These are phyloP conservation scores for Heliconius cydno DNA, from an alignment of 2,888 invertebrate species.

Conservation along the genomic window DNA sequence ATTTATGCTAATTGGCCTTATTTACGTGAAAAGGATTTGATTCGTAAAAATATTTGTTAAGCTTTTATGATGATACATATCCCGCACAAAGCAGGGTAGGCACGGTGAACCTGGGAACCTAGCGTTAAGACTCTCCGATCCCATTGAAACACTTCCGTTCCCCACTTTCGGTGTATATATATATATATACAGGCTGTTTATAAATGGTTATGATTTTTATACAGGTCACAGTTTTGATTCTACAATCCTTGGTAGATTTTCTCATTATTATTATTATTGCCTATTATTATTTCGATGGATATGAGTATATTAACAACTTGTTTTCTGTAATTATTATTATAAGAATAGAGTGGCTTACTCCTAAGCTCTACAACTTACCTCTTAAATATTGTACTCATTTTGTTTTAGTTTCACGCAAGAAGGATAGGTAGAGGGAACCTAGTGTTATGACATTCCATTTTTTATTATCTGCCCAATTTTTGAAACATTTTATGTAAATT, in stretches of 20 bases:
- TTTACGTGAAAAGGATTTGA: background rate
- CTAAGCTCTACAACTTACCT: no score
- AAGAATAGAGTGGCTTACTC: no score
- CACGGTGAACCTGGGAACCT: background rate
- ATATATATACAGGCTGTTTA: no score
- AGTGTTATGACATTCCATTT: background rate
- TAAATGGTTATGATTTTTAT: no score
- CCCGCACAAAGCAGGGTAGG: background rate
- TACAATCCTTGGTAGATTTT: no score
- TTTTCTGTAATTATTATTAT: no score
- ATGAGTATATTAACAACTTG: no score
- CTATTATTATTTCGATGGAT: no score
- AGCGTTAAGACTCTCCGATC: background rate
- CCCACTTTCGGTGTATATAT: background rate
- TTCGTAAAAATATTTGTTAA: background rate
- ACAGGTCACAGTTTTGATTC: no score
- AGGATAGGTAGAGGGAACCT: background rate
- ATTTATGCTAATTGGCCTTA: background rate
- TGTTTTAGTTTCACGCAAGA: no score
- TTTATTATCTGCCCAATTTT: background rate
- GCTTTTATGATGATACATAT: background rate
- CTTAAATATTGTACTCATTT: no score
- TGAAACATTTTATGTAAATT: fast-evolving
- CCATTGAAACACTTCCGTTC: background rate
- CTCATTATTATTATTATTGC: no score